Conservation (phyloP, 35 echinoderm and acorn worm species). For the Chiridota heheva region DNA sequence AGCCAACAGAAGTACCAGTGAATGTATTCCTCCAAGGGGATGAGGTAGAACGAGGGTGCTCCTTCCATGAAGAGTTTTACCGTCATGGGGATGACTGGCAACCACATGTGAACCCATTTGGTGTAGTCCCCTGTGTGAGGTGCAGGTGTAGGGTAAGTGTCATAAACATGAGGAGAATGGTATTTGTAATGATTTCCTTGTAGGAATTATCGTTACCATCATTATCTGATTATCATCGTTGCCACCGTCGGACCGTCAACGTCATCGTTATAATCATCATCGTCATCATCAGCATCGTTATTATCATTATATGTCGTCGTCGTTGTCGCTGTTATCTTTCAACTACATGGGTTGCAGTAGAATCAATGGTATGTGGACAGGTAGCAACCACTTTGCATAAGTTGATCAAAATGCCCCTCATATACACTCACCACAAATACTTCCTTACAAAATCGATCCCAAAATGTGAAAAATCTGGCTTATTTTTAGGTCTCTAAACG, state of each 20-base stretch:
- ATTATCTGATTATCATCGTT: background rate
- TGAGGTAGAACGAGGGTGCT: slow-evolving; percentile 89
- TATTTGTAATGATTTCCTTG: background rate
- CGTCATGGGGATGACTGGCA: slow-evolving; percentile 77
- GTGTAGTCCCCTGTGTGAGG: slow-evolving; percentile 66
- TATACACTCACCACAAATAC: too few relatives aligned
- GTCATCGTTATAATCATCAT: background rate
- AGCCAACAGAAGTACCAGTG: slow-evolving; percentile 50
- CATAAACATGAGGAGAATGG: background rate
- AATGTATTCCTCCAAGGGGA: slow-evolving; percentile 72
- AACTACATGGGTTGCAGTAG: background rate
- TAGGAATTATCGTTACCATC: background rate
- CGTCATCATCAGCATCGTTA: background rate
- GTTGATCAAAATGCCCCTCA: too few relatives aligned
- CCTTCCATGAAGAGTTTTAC: slow-evolving; percentile 72
- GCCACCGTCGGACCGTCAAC: background rate
- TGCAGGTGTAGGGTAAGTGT: slow-evolving; percentile 86
- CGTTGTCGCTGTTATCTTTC: background rate
- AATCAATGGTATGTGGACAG: background rate
- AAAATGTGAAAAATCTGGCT: too few relatives aligned
- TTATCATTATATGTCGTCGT: too few relatives aligned
- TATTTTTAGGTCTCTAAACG: too few relatives aligned
- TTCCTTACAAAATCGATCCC: too few relatives aligned
- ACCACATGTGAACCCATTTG: slow-evolving; percentile 72
- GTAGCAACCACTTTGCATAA: too few relatives aligned